Conservation (phyloP, 2,797 vertebrate genomes). For the Macroramphosus scolopax region DNA sequence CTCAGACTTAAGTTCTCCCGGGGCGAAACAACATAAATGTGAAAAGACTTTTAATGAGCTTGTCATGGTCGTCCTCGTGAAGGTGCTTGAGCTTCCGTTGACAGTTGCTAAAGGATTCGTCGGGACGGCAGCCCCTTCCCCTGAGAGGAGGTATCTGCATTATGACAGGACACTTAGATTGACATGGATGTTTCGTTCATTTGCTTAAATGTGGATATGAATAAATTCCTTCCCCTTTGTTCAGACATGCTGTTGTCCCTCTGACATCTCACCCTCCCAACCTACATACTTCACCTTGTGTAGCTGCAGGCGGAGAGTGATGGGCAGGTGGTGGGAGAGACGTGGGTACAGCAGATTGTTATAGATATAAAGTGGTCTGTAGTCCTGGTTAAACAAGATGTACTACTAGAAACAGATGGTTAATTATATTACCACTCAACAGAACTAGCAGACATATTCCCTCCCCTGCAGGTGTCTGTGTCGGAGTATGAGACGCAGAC, state of each 20-base stretch:
- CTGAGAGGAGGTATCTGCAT: too few relatives aligned
- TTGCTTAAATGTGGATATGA: too few relatives aligned
- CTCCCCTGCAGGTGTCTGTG: slow-evolving; percentile 10
- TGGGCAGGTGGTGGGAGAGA: background rate
- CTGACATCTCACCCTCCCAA: background rate
- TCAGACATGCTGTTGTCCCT: slow-evolving; percentile 26
- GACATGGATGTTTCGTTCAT: too few relatives aligned
- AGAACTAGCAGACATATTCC: background rate
- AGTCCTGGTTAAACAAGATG: slow-evolving; percentile 28
- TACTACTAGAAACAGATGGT: slow-evolving; percentile 14
- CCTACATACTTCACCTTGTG: background rate
- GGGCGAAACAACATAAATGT: background rate
- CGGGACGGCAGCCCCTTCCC: background rate
- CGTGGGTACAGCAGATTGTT: background rate
- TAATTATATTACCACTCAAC: too few relatives aligned
- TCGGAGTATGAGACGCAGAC: too few relatives aligned
- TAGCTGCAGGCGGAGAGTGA: slow-evolving; percentile 1
- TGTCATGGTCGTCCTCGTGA: background rate
- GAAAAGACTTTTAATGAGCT: background rate
- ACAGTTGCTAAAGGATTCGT: too few relatives aligned
- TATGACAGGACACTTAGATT: too few relatives aligned
- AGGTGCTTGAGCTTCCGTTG: too few relatives aligned
- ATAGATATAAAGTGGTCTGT: background rate
- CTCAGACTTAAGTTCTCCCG: background rate
- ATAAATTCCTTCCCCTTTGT: slow-evolving; percentile 33